Conservation (phyloP, 2,888 invertebrate species). For the Parascotia fuliginaria region DNA sequence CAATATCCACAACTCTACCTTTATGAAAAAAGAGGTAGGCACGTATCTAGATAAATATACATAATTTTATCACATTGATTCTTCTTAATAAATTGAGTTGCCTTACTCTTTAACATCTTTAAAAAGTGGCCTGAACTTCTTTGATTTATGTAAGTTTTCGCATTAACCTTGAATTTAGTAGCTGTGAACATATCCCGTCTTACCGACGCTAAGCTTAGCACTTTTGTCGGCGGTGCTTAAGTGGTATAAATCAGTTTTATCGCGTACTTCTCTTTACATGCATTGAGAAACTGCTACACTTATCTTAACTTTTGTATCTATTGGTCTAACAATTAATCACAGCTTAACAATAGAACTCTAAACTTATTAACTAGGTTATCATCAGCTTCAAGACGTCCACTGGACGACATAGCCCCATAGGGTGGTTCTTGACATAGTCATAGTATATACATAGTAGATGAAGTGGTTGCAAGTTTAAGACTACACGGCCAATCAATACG, state of each 20-base stretch:
- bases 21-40: too few species aligned
- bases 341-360: neutral
- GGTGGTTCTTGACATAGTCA: too few species aligned
- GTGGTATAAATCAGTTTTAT: slow-evolving; percentile 58
- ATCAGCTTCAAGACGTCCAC: too few species aligned
- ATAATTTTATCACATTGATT: too few species aligned
- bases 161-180: slow-evolving; percentile 48
- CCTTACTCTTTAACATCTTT: slow-evolving; percentile 10
- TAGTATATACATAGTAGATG: too few species aligned
- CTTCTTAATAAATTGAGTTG: too few species aligned
- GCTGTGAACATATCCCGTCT: slow-evolving; percentile 26
- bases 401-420: too few species aligned
- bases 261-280: slow-evolving; percentile 40
- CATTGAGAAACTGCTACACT: slow-evolving; percentile 17
- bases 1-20: too few species aligned
- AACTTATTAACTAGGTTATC: too few species aligned
- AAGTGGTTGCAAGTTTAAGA: too few species aligned
- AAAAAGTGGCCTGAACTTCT: slow-evolving; percentile 24
- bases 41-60: too few species aligned
- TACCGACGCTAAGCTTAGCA: slow-evolving; percentile 26
- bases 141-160: slow-evolving; percentile 38
- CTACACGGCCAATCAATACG: too few species aligned
- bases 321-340: neutral
- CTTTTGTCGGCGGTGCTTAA: slow-evolving; percentile 37
- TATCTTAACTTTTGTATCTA: slow-evolving; percentile 22